phyloP scores from a whole-genome alignment of 2,797 vertebrate species.

The Tamandua tetradactyla region DNA sequence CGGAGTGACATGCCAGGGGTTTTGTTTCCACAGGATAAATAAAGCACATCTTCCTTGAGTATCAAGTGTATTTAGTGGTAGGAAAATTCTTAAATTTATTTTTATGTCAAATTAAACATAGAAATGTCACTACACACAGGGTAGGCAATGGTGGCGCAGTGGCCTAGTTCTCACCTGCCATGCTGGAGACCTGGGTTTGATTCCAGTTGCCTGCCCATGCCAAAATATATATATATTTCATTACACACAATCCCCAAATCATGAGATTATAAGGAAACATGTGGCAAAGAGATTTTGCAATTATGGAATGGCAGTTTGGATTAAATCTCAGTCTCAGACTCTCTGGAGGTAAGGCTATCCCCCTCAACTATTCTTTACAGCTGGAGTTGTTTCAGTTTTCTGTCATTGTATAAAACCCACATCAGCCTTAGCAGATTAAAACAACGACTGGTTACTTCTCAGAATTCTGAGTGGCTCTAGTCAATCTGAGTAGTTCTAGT shows the following conservation, averaged over 20 bases:
- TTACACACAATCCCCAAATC: conserved; percentile 34
- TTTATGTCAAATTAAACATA: conserved; percentile 24
- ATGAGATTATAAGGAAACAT: conserved; percentile 6
- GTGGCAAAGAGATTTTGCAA: background rate
- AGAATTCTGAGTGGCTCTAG: background rate
- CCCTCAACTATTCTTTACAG: background rate
- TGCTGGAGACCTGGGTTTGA: too few relatives aligned
- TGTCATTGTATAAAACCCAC: background rate
- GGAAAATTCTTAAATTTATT: conserved; percentile 4
- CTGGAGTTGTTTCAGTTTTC: background rate
- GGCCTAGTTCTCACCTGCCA: too few relatives aligned
- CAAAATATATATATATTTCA: too few relatives aligned
- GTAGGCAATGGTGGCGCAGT: too few relatives aligned
- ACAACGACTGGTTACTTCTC: background rate
- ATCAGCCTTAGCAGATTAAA: background rate
- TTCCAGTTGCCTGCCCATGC: too few relatives aligned
- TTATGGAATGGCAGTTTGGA: background rate
- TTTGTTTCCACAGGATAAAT: background rate
- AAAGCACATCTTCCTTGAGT: conserved; percentile 1
- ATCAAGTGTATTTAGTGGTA: background rate
- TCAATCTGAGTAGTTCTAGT: background rate
- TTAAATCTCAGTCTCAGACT: background rate
- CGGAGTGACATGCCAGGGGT: background rate
- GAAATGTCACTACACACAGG: too few relatives aligned
- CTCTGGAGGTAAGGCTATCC: background rate